Base-by-base conservation (phyloP, 2,888 invertebrate genomes). In the Lottia scabra region DNA sequence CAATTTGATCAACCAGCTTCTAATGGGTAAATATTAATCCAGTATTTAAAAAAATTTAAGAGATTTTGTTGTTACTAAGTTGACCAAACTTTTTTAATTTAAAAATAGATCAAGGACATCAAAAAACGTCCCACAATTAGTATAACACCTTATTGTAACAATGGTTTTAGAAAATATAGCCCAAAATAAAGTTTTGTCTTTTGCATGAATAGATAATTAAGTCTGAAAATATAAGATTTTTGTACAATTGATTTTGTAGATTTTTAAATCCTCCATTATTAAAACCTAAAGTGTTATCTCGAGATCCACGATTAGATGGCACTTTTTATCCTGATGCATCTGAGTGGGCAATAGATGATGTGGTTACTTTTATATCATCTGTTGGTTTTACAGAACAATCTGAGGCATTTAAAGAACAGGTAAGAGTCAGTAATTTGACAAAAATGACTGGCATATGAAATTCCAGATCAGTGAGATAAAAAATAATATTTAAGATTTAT, bases 291-390 rank as follows among this genome's bases (percentile, higher is more conserved):
- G 44, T 63, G 8, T 64, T 77, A 23, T 72, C 74, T 10, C 71
- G 68, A 30, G 67, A 68, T 15, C 74, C 75, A 0, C 72, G 71
- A 23, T 48, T 74, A 23, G 66, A 66, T 12, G 73, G 72, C 23
- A 71, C 67, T 3, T 68, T 67, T 13, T 84, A 84, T 65, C 95
- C 95, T 1, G 95, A 96, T 88, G 94, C 95, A 23, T 92, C 93
- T 0, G 92, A 93, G 83, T 98, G 97, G 97, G 93, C 93, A 0
- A 93, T 93, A 26, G 93, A 94, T 75, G 94, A 97, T 88, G 96
- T 97, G 0, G 94, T 93, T 86, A 92, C 93, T 68, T 97, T 87
- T 81, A 94, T 97, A 84, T 91, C 91, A 1, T 92, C 93, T 78
- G 93, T 94, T 85, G 96, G 96, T 79, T 91, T 91, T 80, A 93